Evolutionary conservation across 2,888 invertebrate genomes (phyloP), one percentile per base, ranked within the genome.

Genomic region (Macaria liturata): DNA sequence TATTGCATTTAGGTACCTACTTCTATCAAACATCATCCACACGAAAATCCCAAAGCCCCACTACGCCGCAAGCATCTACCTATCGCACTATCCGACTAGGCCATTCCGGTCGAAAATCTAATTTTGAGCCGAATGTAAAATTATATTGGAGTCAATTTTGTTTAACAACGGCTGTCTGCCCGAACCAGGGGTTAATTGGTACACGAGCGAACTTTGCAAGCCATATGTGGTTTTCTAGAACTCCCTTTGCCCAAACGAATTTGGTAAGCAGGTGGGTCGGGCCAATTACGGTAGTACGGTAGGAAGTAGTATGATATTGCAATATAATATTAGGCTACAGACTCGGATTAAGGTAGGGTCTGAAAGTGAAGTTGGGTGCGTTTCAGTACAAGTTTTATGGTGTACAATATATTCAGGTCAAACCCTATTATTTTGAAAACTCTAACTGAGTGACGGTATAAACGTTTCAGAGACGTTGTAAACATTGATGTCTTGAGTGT

Each of bases 111-210:
- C 64, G 54, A 65, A 70, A 79, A 76, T 68, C 73, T 74, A 69
- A 77, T 78, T 76, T 79, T 76, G 71, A 57, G 70, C 71, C 69
- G 66, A 74, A 78, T 76, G 75, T 78, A 75, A 84, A 81, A 86
- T 87, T 82, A 84, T 81, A 81, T 81, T 74, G 79, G 72, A 82
- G 80, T 80, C 82, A 84, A 86, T 86, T 85, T 84, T 78, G 83
- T 81, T 80, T 80, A 80, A 84, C 80, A 74, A 73, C 73, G 54
- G 64, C 65, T 68, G 69, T 69, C 67, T 67, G 70, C 70, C 72
- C 69, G 75, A 72, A 54, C 67, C 70, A 67, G 72, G 75, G 83
- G 81, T 81, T 85, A 85, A 86, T 86, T 86, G 80, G 82, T 78
- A 74, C 73, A 74, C 72, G 70, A 70, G 71, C 68, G 67, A 84